These are phyloP conservation scores for Alaudala cheleensis DNA, from an alignment of 2,113 vertebrate genomes.

Conservation along the genomic window DNA sequence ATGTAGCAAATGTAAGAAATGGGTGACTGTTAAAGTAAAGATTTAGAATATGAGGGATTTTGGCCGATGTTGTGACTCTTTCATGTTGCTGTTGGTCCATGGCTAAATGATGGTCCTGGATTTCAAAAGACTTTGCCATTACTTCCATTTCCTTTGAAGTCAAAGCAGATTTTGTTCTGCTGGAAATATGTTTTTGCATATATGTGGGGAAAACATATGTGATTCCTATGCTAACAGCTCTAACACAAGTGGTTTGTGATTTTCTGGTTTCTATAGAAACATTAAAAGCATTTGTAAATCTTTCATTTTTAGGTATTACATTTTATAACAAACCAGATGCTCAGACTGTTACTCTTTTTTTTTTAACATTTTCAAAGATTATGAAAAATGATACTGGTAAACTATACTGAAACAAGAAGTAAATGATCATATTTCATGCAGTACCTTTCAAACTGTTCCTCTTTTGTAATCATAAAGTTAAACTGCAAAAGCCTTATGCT, in stretches of 20 bases:
- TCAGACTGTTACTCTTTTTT: neutral
- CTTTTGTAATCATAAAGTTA: neutral
- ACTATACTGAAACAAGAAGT: neutral
- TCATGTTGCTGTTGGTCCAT: neutral
- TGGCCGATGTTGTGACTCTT: neutral
- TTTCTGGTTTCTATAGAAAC: conserved; percentile 42
- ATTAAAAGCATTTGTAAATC: conserved; percentile 25
- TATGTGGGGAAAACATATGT: neutral
- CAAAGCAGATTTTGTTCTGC: neutral
- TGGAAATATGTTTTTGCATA: neutral
- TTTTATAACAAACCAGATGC: conserved; percentile 12
- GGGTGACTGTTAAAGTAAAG: neutral
- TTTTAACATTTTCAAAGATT: neutral
- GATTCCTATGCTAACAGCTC: neutral
- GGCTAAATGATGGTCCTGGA: neutral
- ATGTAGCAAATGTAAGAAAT: neutral
- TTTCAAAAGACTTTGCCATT: neutral
- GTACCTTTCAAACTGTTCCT: neutral
- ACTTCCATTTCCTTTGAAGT: neutral
- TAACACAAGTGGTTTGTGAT: neutral
- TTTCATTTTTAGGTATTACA: conserved; percentile 9
- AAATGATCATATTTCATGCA: neutral
- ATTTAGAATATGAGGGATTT: neutral
- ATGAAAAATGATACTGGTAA: neutral
- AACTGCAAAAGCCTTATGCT: neutral